Conservation (phyloP, 2,888 invertebrate genomes). For the Zeuzera pyrina region DNA sequence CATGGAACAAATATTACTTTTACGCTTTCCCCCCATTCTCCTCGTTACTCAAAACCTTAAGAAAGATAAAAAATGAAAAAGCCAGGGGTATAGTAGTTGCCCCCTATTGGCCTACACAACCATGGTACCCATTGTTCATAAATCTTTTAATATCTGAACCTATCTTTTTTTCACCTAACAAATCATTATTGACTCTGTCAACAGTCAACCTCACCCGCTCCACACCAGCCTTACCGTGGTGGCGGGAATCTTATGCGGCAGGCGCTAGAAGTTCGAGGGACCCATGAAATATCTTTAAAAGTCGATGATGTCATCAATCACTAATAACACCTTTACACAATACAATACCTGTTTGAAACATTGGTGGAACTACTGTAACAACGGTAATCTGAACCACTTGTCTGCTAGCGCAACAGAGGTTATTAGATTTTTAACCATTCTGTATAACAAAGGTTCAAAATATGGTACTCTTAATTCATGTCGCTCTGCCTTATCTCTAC, state of each 20-base stretch:
- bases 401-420: too few species aligned
- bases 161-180: neutral
- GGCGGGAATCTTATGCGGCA: slow-evolving; percentile 16
- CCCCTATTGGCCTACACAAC: too few species aligned
- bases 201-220: slow-evolving; percentile 2
- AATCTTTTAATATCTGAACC: neutral
- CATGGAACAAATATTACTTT: slow-evolving; percentile 10
- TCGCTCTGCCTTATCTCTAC: slow-evolving; percentile 10
- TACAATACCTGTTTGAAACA: too few species aligned
- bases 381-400: too few species aligned
- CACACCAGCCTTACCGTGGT: slow-evolving; percentile 1
- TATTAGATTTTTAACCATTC: slow-evolving; percentile 9
- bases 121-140: slow-evolving; percentile 11
- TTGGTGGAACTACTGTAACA: too few species aligned
- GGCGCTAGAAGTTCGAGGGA: slow-evolving; percentile 6
- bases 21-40: slow-evolving; percentile 14
- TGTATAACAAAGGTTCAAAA: slow-evolving; percentile 9
- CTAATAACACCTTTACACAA: slow-evolving; percentile 13
- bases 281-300: slow-evolving; percentile 8
- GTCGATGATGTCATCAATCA: slow-evolving; percentile 15
- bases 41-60: slow-evolving; percentile 7
- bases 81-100: slow-evolving; percentile 9
- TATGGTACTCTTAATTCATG: slow-evolving; percentile 10
- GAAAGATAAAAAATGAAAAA: slow-evolving; percentile 8
- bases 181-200: neutral